Percentiles rank a stretch among this genome's conserved stretches.
Conservation (phyloP, 2,113 vertebrate species). For the Corythoichthys intestinalis region DNA sequence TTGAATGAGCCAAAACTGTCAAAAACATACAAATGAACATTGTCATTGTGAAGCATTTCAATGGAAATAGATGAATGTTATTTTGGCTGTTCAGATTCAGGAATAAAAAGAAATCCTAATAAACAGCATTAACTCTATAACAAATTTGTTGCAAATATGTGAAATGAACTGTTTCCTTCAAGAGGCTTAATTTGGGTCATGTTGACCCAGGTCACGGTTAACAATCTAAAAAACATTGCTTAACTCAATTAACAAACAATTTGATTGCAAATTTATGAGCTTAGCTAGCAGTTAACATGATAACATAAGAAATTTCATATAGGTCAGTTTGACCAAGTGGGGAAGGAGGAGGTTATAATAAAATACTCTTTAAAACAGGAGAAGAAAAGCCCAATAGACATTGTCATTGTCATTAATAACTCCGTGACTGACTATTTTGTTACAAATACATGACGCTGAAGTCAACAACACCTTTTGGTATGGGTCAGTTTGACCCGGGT, state of each 20-base stretch:
- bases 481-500: not conserved
- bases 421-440: not conserved
- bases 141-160: not conserved
- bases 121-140: not conserved
- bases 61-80: not conserved
- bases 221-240: not conserved
- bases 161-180: not conserved
- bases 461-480: not conserved
- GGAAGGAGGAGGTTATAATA: not conserved
- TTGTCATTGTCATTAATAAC: not conserved
- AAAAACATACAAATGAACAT: not conserved
- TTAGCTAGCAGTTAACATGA: no score
- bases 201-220: not conserved
- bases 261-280: not conserved
- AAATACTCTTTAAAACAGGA: not conserved
- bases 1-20: not conserved
- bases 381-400: not conserved
- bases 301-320: no score
- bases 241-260: not conserved
- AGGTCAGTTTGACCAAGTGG: not conserved
- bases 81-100: not conserved
- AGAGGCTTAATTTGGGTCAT: not conserved
- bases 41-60: not conserved
- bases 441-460: not conserved
- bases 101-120: not conserved